phyloP scores from a whole-genome alignment of 2,797 vertebrate genomes.

The Percopsis omiscomaycus region DNA sequence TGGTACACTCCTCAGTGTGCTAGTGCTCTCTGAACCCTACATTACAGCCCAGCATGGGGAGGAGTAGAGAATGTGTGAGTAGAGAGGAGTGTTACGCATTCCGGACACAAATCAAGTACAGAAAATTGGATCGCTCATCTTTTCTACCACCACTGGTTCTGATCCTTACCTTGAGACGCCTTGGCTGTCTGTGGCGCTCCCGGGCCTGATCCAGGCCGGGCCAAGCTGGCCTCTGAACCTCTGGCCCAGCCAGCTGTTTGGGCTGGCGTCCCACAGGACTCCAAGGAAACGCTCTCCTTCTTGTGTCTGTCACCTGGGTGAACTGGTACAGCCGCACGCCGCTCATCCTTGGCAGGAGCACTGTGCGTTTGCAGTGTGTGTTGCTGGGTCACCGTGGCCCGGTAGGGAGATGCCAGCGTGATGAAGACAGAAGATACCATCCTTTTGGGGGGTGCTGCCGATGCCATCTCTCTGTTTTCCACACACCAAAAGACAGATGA shows the following conservation, averaged over 20 bases:
- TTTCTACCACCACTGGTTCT: conserved; percentile 2
- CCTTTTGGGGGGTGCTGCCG: conserved; percentile 78
- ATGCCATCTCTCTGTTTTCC: conserved; percentile 66
- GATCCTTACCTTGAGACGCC: conserved; percentile 47
- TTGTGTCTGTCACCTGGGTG: conserved; percentile 43
- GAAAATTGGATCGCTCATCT: neutral
- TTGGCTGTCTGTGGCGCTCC: conserved; percentile 27
- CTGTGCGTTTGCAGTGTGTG: conserved; percentile 58
- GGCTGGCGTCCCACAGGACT: conserved; percentile 8
- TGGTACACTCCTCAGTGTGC: no score
- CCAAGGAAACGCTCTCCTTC: conserved; percentile 33
- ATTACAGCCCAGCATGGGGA: no score
- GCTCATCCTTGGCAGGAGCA: conserved; percentile 40
- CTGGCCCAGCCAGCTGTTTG: neutral
- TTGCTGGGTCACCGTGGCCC: conserved; percentile 70
- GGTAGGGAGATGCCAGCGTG: conserved; percentile 83
- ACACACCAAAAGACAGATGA: neutral
- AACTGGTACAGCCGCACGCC: conserved; percentile 23
- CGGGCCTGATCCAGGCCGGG: conserved; percentile 19
- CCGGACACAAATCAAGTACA: conserved; percentile 4
- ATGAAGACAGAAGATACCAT: conserved; percentile 91
- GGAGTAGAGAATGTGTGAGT: no score
- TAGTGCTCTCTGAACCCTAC: no score
- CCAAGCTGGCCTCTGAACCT: conserved; percentile 25
- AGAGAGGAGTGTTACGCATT: no score